Evolutionary conservation across 2,113 vertebrate genomes (phyloP).

Genomic region (Drymodes brunneopygia): DNA sequence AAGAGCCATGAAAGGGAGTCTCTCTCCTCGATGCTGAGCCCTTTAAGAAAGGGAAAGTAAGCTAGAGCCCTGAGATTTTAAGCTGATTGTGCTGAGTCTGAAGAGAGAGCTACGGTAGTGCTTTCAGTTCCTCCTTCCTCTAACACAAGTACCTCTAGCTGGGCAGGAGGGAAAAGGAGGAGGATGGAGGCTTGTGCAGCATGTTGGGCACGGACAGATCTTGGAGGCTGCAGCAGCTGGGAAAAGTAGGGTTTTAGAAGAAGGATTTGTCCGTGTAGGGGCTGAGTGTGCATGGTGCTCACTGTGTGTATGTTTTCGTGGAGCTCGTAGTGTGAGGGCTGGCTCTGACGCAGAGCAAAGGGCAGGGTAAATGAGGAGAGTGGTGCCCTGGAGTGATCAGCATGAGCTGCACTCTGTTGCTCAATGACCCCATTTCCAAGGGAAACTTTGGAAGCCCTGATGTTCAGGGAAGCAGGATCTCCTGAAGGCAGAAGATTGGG

Average conservation of each 20-base stretch:
- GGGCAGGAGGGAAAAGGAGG: background rate
- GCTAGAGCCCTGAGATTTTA: background rate
- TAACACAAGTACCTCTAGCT: background rate
- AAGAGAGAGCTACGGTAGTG: background rate
- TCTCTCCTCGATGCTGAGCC: background rate
- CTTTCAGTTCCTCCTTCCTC: background rate
- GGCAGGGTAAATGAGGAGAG: background rate
- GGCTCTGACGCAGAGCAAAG: background rate
- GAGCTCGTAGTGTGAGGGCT: background rate
- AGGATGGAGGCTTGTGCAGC: background rate
- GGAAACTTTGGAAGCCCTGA: background rate
- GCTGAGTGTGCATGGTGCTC: background rate
- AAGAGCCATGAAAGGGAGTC: background rate
- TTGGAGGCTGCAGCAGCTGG: background rate
- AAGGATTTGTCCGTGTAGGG: background rate
- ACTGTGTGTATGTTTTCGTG: background rate
- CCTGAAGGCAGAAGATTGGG: accelerated
- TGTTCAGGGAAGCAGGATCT: background rate
- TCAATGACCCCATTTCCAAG: background rate
- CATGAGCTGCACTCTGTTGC: background rate
- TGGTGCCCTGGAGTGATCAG: background rate
- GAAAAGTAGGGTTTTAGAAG: background rate
- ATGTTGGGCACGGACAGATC: background rate
- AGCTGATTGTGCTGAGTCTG: background rate
- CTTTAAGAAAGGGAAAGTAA: constrained; percentile 36